These are phyloP conservation scores for Microhierax caerulescens DNA, from an alignment of 2,797 vertebrate species.

Conservation along the genomic window DNA sequence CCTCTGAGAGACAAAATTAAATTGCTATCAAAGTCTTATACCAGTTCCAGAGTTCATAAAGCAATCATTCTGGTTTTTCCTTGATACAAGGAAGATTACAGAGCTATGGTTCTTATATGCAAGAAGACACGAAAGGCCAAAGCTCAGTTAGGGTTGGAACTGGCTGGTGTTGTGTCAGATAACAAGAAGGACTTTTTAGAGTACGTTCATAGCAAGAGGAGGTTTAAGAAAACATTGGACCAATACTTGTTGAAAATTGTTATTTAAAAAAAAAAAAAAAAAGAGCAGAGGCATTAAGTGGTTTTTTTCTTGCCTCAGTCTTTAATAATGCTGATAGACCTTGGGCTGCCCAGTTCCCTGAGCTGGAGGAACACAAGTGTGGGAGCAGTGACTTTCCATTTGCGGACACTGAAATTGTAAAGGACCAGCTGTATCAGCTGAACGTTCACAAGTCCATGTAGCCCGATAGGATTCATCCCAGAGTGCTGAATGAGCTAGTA, in stretches of 20 bases:
- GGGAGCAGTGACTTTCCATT: not conserved
- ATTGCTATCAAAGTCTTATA: not conserved
- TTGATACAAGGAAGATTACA: not conserved
- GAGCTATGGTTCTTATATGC: not conserved
- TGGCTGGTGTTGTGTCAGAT: not conserved
- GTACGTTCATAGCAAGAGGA: not conserved
- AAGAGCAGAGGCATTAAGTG: not conserved
- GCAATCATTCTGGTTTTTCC: not conserved
- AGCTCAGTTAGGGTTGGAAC: not conserved
- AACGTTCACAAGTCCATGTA: too few species aligned
- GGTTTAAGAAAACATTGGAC: not conserved
- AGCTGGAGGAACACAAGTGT: rapidly evolving
- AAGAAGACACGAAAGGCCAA: not conserved
- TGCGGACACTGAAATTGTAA: not conserved
- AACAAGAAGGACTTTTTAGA: not conserved
- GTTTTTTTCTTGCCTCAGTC: not conserved
- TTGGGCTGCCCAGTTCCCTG: not conserved
- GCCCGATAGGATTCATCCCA: too few species aligned
- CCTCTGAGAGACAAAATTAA: not conserved
- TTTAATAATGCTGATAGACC: not conserved
- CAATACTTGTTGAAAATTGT: not conserved
- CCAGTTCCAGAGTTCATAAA: not conserved
- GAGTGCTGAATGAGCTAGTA: too few species aligned
- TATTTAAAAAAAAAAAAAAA: not conserved
- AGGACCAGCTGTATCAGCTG: not conserved